phyloP scores from a whole-genome alignment of 2,797 vertebrate genomes.

The Sebastes cheni region DNA sequence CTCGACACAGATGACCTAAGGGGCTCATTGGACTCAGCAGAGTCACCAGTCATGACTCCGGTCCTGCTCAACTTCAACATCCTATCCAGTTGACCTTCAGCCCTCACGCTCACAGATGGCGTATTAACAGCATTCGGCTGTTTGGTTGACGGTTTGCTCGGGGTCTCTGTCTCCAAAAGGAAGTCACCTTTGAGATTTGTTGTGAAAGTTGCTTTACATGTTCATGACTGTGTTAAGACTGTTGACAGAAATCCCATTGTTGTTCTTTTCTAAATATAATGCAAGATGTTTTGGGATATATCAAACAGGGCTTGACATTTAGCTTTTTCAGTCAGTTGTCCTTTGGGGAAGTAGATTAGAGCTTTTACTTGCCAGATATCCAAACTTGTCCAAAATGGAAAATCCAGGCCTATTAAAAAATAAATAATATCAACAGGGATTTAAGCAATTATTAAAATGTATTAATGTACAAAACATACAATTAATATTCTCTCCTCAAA shows the following conservation, averaged over 20 bases:
- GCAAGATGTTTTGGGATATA: not conserved
- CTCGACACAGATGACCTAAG: constrained; percentile 67
- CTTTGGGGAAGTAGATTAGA: too few species aligned
- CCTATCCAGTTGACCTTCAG: constrained; percentile 27
- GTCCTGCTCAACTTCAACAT: constrained; percentile 22
- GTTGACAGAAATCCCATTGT: not conserved
- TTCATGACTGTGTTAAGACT: not conserved
- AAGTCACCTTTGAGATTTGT: not conserved
- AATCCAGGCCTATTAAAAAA: too few species aligned
- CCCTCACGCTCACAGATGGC: constrained; percentile 6
- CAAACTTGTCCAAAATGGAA: too few species aligned
- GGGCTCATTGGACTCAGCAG: constrained; percentile 41
- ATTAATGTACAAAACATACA: too few species aligned
- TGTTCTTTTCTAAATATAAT: not conserved
- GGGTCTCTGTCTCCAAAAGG: not conserved
- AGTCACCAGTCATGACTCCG: constrained; percentile 51
- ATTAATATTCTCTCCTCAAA: too few species aligned
- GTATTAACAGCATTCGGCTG: not conserved
- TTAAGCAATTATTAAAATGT: too few species aligned
- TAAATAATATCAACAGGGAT: too few species aligned
- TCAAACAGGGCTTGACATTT: not conserved
- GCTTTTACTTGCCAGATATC: too few species aligned
- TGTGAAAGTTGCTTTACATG: not conserved
- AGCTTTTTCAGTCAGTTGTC: too few species aligned
- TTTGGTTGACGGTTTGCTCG: constrained; percentile 5